These are phyloP conservation scores for Tetranychus truncatus DNA, from an alignment of 2,888 invertebrate species.

Conservation along the genomic window DNA sequence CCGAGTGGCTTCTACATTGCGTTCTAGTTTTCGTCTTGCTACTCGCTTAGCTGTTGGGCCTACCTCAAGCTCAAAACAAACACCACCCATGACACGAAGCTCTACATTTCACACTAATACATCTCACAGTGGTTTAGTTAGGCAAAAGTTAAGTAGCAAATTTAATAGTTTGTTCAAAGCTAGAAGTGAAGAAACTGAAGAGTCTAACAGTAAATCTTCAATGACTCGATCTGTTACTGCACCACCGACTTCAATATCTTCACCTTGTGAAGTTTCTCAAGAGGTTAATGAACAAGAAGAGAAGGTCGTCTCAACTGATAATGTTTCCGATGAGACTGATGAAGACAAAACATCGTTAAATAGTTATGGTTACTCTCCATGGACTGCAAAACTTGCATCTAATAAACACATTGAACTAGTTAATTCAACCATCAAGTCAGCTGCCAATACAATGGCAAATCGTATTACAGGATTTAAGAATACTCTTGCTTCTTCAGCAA, in stretches of 20 bases:
- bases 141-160: not conserved
- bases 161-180: slow-evolving; percentile 8
- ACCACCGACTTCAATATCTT: slow-evolving; percentile 20
- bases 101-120: slow-evolving; percentile 26
- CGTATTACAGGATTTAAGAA: slow-evolving; percentile 76
- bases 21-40: slow-evolving; percentile 25
- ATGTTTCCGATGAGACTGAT: slow-evolving; percentile 8
- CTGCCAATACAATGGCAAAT: slow-evolving; percentile 59
- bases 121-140: not conserved
- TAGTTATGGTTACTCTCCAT: slow-evolving; percentile 10
- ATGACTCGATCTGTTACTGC: slow-evolving; percentile 25
- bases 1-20: slow-evolving; percentile 23
- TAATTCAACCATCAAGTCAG: slow-evolving; percentile 55
- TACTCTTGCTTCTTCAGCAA: slow-evolving; percentile 45
- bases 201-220: not conserved
- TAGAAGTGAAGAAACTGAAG: slow-evolving; percentile 12
- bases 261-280: slow-evolving; percentile 12
- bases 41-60: slow-evolving; percentile 10
- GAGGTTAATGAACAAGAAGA: not conserved
- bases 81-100: slow-evolving; percentile 23
- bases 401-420: slow-evolving; percentile 24
- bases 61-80: not conserved
- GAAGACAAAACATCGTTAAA: slow-evolving; percentile 12
- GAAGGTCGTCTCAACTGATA: slow-evolving; percentile 4
- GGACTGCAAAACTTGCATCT: slow-evolving; percentile 21